Evolutionary conservation across 2,113 vertebrate genomes (phyloP).

Genomic region (Actenoides hombroni): DNA sequence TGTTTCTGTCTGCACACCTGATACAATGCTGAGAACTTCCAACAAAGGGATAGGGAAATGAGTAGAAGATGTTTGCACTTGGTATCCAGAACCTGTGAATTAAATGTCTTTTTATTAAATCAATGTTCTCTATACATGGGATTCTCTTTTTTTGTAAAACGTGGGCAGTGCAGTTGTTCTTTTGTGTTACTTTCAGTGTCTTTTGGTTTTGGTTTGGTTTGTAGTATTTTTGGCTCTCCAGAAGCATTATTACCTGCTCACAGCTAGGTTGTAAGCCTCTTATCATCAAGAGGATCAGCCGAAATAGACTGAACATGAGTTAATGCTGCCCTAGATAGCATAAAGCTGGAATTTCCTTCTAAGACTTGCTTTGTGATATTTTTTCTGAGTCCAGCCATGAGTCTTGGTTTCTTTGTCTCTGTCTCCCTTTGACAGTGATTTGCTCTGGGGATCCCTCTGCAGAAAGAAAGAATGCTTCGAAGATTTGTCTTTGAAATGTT

Average conservation of each 20-base stretch:
- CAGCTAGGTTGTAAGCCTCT: not conserved
- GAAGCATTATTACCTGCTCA: not conserved
- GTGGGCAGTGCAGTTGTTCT: accelerated
- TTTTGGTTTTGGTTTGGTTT: not conserved
- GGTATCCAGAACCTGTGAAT: not conserved
- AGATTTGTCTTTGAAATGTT: not conserved
- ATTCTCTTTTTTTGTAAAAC: not conserved
- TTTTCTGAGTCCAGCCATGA: not conserved
- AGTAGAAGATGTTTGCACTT: not conserved
- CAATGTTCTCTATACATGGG: not conserved
- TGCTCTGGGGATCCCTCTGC: not conserved
- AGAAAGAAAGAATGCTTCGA: not conserved
- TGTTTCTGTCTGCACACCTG: not conserved
- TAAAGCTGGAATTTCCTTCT: conserved; percentile 9
- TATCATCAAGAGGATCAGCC: not conserved
- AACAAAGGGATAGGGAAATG: not conserved
- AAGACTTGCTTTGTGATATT: not conserved
- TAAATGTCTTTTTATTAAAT: not conserved
- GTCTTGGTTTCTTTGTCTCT: not conserved
- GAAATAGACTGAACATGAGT: not conserved
- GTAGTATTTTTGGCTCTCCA: not conserved
- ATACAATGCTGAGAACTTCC: not conserved
- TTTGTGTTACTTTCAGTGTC: not conserved
- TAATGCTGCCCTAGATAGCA: conserved; percentile 4
- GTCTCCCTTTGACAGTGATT: not conserved